Percentiles rank a stretch among this genome's conserved stretches.
These are phyloP conservation scores for Euzetes globulus DNA, from an alignment of 2,888 invertebrate genomes.

Conservation along the genomic window DNA sequence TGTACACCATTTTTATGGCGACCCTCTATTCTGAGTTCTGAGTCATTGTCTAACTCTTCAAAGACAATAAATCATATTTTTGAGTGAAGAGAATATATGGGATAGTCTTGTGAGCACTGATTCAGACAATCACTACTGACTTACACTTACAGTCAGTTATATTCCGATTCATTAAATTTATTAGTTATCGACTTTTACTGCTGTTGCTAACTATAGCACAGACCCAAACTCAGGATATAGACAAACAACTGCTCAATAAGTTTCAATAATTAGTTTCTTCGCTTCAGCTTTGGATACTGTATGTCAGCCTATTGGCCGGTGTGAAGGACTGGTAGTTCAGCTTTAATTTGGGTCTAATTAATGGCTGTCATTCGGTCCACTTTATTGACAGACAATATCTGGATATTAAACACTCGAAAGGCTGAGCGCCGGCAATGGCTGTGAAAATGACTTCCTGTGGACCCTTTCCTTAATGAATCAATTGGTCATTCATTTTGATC, in stretches of 20 bases:
- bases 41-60: background rate
- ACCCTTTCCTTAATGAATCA: slow-evolving; percentile 19
- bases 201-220: no score
- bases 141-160: slow-evolving; percentile 1
- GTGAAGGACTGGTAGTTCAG: background rate
- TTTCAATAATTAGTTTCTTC: background rate
- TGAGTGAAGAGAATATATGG: background rate
- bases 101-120: background rate
- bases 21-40: background rate
- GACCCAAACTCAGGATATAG: no score
- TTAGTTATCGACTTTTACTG: background rate
- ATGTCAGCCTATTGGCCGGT: background rate
- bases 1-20: background rate
- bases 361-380: slow-evolving; percentile 22
- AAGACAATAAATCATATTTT: slow-evolving; percentile 21
- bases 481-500: slow-evolving; percentile 26
- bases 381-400: background rate
- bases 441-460: slow-evolving; percentile 18
- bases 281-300: background rate
- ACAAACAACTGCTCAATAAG: background rate
- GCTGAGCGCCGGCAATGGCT: background rate
- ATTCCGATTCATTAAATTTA: slow-evolving; percentile 13
- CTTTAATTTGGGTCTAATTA: slow-evolving; percentile 19
- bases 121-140: background rate
- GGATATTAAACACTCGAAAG: background rate